Evolutionary conservation across 2,888 invertebrate genomes (phyloP), one percentile per base, ranked within the genome.

Genomic region (Liodrosophila aerea): DNA sequence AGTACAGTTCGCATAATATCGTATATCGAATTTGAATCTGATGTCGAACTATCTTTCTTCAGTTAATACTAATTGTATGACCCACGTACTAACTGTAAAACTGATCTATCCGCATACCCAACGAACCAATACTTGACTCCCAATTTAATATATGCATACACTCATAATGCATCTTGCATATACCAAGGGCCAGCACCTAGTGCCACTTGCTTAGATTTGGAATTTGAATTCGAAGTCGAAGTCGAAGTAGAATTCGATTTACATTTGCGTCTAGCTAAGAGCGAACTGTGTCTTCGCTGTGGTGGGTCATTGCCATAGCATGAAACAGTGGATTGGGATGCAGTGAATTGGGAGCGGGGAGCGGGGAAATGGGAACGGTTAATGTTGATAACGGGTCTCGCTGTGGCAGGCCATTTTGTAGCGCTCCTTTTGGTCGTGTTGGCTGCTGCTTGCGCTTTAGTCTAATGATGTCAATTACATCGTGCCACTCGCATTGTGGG

Each of bases 401-500:
- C 18, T 40, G 4, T 12, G 36, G 41, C 65, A 51, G 53, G 60
- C 78, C 76, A 84, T 85, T 77, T 77, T 77, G 85, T 84, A 84
- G 82, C 22, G 73, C 73, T 74, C 73, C 75, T 77, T 73, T 65
- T 74, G 64, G 73, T 30, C 37, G 57, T 43, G 57, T 49, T 56
- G 70, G 13, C 50, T 31, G 49, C 67, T 73, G 84, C 65, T 76
- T 62, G 85, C 78, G 82, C 76, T 77, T 78, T 83, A 83, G 77
- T 85, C 84, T 85, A 80, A 80, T 80, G 84, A 83, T 85, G 86
- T 85, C 86, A 81, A 81, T 81, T 86, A 86, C 85, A 85, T 85
- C 75, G 84, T 84, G 75, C 81, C 81, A 81, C 71, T 84, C 82
- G 85, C 76, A 81, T 81, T 83, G 84, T 73, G 65, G 64, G 58